Base-by-base conservation (phyloP, 2,888 invertebrate species). In the Autographa pulchrina region DNA sequence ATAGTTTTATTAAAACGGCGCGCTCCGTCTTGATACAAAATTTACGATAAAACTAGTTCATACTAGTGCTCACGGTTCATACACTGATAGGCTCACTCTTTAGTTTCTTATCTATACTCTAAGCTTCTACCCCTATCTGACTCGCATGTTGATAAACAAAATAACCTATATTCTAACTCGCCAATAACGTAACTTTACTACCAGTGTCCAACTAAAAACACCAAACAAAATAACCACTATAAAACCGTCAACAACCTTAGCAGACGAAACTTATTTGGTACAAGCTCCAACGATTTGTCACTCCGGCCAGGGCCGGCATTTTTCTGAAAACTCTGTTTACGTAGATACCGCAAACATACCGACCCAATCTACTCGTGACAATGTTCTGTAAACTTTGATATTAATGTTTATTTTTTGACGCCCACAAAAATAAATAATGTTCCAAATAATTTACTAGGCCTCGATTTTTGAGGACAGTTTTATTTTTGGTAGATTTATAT, bases 221-320 rank as follows among this genome's bases (percentile, higher is more conserved):
- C 43, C 14, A 31, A 48, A 48, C n/a, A 9, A 35, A n/a, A 31
- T 31, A 18, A 58, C 35, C 13, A 67, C 2, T 52, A 25, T 9
- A 54, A 41, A 54, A 70, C 56, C 35, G 67, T 52, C 67, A 68
- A 74, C 62, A 70, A 74, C 56, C 7, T 25, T 68, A 65, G 62
- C 67, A 70, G 67, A 74, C 67, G 38, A 63, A 32, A 38, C 32
- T 75, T 62, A 70, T 70, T 66, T 71, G 59, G 20, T 67, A 70
- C 31, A 58, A 59, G 18, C 43, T 64, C 62, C 60, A 67, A 52
- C 70, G 48, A 76, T 80, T 78, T 81, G 76, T 79, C 83, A 85
- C 83, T 68, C 72, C 70, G 83, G 84, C 78, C 83, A 81, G 16
- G 81, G 85, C 35, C 77, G 65, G 65, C 61, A 70, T 74, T 76